Percentiles rank a stretch among this genome's conserved stretches.
These are phyloP conservation scores for Rhinopomastus cyanomelas DNA, from an alignment of 2,113 vertebrate genomes.

Conservation along the genomic window DNA sequence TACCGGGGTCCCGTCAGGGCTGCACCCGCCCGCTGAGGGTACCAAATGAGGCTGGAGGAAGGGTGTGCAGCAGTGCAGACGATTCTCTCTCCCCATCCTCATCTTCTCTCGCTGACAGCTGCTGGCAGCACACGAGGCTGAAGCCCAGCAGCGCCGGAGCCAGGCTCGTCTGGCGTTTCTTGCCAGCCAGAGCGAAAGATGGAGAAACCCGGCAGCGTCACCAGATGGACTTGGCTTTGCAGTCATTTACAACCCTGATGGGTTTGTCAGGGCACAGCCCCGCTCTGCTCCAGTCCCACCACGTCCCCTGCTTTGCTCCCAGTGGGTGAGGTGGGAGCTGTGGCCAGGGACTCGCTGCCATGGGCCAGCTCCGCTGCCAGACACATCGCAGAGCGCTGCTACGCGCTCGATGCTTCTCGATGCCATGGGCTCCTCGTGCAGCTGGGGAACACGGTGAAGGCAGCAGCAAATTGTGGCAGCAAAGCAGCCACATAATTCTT, in stretches of 20 bases:
- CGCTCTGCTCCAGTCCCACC: not conserved
- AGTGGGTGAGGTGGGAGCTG: not conserved
- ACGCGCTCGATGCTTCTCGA: not conserved
- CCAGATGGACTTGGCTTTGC: constrained; percentile 41
- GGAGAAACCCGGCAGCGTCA: not conserved
- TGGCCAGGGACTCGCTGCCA: not conserved
- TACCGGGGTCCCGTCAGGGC: not conserved
- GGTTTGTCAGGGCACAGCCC: not conserved
- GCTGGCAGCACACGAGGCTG: constrained; percentile 18
- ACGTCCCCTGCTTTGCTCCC: not conserved
- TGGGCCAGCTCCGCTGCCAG: rapidly evolving
- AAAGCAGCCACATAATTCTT: constrained; percentile 68
- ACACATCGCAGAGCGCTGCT: not conserved
- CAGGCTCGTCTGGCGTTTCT: not conserved
- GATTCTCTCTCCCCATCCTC: not conserved
- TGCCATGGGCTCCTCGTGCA: constrained; percentile 26
- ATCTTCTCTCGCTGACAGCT: not conserved
- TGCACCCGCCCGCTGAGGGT: not conserved
- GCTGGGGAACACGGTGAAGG: constrained; percentile 64
- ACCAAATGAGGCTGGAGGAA: not conserved
- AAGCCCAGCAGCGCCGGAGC: not conserved
- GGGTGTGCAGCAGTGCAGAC: constrained; percentile 20
- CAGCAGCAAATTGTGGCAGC: constrained; percentile 50
- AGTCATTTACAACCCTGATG: not conserved
- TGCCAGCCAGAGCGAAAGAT: not conserved